Percentiles rank a stretch among this genome's conserved stretches.
Conservation (phyloP, 1,140 invertebrate species). For the Metopolophium dirhodum region DNA sequence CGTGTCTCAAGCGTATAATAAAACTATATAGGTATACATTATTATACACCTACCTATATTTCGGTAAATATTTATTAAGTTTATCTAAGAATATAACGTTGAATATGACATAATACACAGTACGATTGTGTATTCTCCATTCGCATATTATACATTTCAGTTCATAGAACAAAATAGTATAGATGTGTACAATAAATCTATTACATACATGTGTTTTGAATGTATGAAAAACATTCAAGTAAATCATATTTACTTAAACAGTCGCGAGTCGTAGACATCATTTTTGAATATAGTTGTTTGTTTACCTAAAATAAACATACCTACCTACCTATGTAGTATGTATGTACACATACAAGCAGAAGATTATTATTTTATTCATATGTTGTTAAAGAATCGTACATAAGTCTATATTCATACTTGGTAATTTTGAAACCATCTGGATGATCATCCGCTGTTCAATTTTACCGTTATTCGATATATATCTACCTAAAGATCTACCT, state of each 20-base stretch:
- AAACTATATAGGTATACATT: too few species aligned
- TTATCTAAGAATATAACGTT: neutral
- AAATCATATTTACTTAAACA: neutral
- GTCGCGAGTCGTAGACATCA: neutral
- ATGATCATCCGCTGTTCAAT: neutral
- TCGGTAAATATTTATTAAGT: neutral
- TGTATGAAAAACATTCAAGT: neutral
- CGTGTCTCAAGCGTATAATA: neutral
- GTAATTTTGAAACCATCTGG: neutral
- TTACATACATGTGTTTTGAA: neutral
- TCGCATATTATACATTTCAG: neutral
- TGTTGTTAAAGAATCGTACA: neutral
- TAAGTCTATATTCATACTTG: neutral
- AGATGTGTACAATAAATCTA: neutral
- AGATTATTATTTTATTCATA: neutral
- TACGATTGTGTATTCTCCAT: neutral
- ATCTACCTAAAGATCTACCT: neutral
- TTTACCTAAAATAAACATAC: neutral
- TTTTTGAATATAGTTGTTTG: conserved; percentile 9
- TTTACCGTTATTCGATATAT: too few species aligned
- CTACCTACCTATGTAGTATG: too few species aligned
- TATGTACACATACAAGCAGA: neutral
- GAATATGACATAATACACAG: neutral
- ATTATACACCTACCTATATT: neutral
- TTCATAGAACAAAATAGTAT: neutral